These are phyloP conservation scores for Chondrilla cf. caribensis DNA, from an alignment of 37 sponge, comb jelly and placozoan species.

Conservation along the genomic window DNA sequence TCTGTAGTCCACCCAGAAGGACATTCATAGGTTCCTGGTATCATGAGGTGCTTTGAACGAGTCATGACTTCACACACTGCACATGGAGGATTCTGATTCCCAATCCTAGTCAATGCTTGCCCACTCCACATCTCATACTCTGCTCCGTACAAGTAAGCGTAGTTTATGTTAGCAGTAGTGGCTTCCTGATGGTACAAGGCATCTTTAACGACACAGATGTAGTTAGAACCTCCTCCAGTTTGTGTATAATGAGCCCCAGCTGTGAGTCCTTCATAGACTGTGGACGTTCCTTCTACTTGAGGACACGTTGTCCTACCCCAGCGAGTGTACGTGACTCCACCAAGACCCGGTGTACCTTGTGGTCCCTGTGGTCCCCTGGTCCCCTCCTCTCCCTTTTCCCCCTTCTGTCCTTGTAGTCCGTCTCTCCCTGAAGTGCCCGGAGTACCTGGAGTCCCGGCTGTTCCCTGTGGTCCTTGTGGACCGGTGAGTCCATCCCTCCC, in stretches of 20 bases:
- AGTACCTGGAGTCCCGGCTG: background rate
- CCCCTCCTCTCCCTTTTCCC: background rate
- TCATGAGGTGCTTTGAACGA: conserved; percentile 27
- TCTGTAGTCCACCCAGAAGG: conserved; percentile 23
- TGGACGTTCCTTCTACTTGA: conserved; percentile 15
- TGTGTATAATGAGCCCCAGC: background rate
- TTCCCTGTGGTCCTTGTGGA: conserved; percentile 7
- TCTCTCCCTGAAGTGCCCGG: background rate
- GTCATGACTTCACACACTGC: conserved; percentile 25
- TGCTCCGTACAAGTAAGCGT: conserved; percentile 27
- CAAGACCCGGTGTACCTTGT: conserved; percentile 19
- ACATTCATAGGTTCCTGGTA: conserved; percentile 27
- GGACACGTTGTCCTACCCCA: conserved; percentile 50
- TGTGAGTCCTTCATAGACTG: conserved; percentile 29
- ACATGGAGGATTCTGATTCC: conserved; percentile 17
- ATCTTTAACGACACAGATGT: conserved; percentile 37
- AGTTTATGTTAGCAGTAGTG: background rate
- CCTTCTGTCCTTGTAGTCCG: background rate
- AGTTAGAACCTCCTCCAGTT: conserved; percentile 55
- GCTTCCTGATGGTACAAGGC: conserved; percentile 23
- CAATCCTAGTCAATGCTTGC: background rate
- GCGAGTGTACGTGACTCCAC: conserved; percentile 15
- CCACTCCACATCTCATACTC: conserved; percentile 30
- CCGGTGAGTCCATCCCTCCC: conserved; percentile 20
- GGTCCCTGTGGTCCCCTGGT: conserved; percentile 28